phyloP scores from a whole-genome alignment of 2,888 invertebrate genomes.

The Polymixis flavicincta region DNA sequence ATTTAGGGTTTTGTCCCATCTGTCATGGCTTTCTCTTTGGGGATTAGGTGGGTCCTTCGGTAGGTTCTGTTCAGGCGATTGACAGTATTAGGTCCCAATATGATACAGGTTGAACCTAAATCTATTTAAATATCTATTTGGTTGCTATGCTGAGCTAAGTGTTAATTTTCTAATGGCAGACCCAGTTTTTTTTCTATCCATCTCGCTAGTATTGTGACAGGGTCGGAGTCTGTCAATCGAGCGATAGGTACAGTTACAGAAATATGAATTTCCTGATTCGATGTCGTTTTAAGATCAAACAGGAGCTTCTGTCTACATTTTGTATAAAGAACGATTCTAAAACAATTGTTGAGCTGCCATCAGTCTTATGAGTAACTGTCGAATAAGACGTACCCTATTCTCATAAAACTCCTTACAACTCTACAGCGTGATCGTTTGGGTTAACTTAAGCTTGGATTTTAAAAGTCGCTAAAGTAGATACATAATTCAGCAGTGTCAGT shows the following conservation, averaged over 20 bases:
- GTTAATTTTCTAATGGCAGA: slow-evolving; percentile 27
- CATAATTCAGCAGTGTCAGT: slow-evolving; percentile 19
- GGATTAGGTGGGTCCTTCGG: slow-evolving; percentile 31
- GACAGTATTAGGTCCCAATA: slow-evolving; percentile 36
- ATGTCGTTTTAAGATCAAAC: neutral
- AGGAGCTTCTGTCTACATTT: neutral
- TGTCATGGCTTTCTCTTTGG: slow-evolving; percentile 34
- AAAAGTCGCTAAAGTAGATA: slow-evolving; percentile 5
- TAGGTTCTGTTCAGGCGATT: slow-evolving; percentile 42
- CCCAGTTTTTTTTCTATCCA: neutral
- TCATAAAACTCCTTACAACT: neutral
- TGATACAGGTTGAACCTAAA: slow-evolving; percentile 34
- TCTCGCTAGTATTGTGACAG: neutral
- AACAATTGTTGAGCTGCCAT: neutral
- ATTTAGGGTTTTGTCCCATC: slow-evolving; percentile 10
- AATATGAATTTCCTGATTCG: neutral
- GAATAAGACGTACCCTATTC: neutral
- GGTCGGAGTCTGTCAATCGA: neutral
- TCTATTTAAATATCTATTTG: slow-evolving; percentile 7
- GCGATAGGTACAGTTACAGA: neutral
- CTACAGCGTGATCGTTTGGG: neutral
- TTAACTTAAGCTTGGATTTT: neutral
- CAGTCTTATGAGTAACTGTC: neutral
- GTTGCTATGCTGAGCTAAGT: neutral
- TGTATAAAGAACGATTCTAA: neutral